Conservation (phyloP, 2,888 invertebrate genomes). For the Auanema sp. region DNA sequence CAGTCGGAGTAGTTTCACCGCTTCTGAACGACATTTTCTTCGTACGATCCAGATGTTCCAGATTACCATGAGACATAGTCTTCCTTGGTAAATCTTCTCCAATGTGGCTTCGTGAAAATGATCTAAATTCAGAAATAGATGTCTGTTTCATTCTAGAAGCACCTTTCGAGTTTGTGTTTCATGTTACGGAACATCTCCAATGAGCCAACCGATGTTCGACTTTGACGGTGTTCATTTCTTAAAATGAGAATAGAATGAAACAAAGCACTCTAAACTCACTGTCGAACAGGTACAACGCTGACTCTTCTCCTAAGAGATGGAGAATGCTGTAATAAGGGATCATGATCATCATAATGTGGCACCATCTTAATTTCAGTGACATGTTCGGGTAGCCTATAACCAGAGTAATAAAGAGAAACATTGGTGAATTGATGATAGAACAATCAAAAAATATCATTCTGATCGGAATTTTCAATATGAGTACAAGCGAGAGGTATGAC, state of each 20-base stretch:
- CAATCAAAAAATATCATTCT: not conserved
- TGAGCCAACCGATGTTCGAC: slow-evolving; percentile 35
- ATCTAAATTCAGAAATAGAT: slow-evolving; percentile 21
- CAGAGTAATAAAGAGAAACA: not conserved
- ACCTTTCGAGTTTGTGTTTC: slow-evolving; percentile 44
- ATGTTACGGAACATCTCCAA: slow-evolving; percentile 44
- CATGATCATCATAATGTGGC: slow-evolving; percentile 34
- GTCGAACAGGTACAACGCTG: slow-evolving; percentile 39
- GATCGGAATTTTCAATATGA: not conserved
- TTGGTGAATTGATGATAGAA: not conserved
- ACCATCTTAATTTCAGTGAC: slow-evolving; percentile 50
- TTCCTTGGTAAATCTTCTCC: slow-evolving; percentile 29
- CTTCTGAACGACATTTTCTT: not conserved
- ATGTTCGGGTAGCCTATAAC: slow-evolving; percentile 41
- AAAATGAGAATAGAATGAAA: not conserved
- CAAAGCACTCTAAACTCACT: slow-evolving; percentile 19
- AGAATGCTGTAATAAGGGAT: slow-evolving; percentile 12
- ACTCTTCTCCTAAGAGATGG: slow-evolving; percentile 29
- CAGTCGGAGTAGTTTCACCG: slow-evolving; percentile 18
- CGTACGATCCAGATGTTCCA: slow-evolving; percentile 30
- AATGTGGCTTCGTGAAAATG: slow-evolving; percentile 29
- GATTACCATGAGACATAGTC: slow-evolving; percentile 43
- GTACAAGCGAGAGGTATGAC: not conserved
- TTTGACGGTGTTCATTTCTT: slow-evolving; percentile 19
- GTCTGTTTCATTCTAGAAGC: not conserved